Conservation (phyloP, 2,888 invertebrate genomes). For the Drosophila subquinaria region DNA sequence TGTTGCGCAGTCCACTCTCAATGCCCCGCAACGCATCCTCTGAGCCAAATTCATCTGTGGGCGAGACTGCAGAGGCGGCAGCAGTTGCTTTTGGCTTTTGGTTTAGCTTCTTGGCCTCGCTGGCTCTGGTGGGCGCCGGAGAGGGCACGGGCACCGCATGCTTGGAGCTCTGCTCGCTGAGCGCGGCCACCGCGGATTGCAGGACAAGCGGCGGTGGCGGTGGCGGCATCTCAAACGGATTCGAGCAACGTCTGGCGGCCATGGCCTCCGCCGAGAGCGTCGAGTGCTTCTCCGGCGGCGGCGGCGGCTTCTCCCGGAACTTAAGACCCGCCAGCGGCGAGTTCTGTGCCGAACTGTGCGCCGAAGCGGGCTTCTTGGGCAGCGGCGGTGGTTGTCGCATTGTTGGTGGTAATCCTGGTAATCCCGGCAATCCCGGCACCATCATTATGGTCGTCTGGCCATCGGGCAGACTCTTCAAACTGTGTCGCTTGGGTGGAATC, state of each 20-base stretch:
- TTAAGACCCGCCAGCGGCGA: slow-evolving; percentile 83
- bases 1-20: slow-evolving; percentile 85
- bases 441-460: slow-evolving; percentile 56
- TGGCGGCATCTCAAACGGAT: slow-evolving; percentile 83
- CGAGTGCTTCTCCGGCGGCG: slow-evolving; percentile 80
- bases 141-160: slow-evolving; percentile 75
- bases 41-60: slow-evolving; percentile 85
- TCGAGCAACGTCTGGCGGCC: slow-evolving; percentile 80
- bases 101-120: slow-evolving; percentile 77
- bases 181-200: slow-evolving; percentile 71
- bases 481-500: slow-evolving; percentile 85
- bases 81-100: slow-evolving; percentile 15
- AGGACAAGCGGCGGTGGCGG: slow-evolving; percentile 75
- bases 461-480: slow-evolving; percentile 83
- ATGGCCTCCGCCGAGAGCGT: slow-evolving; percentile 72
- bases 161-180: slow-evolving; percentile 74
- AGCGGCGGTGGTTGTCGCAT: slow-evolving; percentile 84
- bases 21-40: slow-evolving; percentile 85
- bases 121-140: slow-evolving; percentile 81
- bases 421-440: slow-evolving; percentile 55
- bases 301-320: slow-evolving; percentile 82
- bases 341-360: slow-evolving; percentile 83
- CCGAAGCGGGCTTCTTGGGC: slow-evolving; percentile 83
- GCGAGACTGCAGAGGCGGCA: slow-evolving; percentile 61
- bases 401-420: slow-evolving; percentile 78